Evolutionary conservation across 1,140 invertebrate species (phyloP).

Genomic region (Notospermus geniculatus): DNA sequence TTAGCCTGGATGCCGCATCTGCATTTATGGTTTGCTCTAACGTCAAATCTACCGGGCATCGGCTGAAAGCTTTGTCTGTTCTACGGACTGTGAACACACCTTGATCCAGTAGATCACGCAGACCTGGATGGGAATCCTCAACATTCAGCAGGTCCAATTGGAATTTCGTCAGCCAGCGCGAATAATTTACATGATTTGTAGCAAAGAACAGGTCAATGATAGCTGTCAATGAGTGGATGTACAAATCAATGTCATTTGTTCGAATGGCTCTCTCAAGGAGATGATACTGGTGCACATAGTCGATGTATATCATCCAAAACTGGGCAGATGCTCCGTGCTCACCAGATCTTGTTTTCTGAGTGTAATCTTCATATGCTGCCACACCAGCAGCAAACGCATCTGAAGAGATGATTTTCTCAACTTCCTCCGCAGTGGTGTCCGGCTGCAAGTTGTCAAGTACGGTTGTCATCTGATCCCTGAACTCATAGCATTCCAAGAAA

Average conservation of each 20-base stretch:
- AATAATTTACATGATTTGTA: constrained; percentile 19
- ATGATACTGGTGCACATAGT: constrained; percentile 13
- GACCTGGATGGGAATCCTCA: constrained; percentile 18
- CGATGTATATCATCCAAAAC: constrained; percentile 24
- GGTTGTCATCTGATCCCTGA: constrained; percentile 17
- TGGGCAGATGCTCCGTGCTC: constrained; percentile 21
- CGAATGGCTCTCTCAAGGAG: constrained; percentile 11
- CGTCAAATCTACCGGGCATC: constrained; percentile 23
- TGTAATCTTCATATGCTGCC: background rate
- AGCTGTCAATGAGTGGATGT: constrained; percentile 8
- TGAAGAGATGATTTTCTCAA: background rate
- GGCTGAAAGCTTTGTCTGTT: constrained; percentile 19
- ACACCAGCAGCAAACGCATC: background rate
- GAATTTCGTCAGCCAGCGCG: constrained; percentile 20
- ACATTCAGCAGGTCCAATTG: constrained; percentile 19
- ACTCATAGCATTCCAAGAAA: constrained; percentile 8
- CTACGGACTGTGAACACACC: constrained; percentile 22
- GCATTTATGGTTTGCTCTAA: constrained; percentile 27
- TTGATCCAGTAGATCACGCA: constrained; percentile 12
- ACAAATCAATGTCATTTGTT: constrained; percentile 18
- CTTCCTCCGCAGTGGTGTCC: constrained; percentile 35
- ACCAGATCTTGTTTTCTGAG: background rate
- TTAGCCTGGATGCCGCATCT: constrained; percentile 24
- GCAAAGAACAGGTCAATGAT: constrained; percentile 22
- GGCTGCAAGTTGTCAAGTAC: constrained; percentile 13